Conservation (phyloP, 2,113 vertebrate species). For the Haemorhous mexicanus region DNA sequence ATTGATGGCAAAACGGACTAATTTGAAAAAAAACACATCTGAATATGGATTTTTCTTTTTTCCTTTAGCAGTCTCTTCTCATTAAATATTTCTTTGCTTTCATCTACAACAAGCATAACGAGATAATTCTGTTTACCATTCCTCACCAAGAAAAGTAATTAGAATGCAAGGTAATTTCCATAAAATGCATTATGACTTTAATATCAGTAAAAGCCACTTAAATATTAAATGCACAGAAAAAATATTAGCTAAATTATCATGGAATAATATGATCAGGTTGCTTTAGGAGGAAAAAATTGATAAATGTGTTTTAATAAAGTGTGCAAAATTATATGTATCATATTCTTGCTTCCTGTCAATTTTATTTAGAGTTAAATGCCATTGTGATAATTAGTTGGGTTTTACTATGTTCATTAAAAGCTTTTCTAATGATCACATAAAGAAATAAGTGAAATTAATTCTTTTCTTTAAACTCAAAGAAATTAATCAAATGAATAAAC, state of each 20-base stretch:
- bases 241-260: constrained; percentile 81
- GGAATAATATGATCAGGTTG: constrained; percentile 77
- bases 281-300: constrained; percentile 66
- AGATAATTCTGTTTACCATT: constrained; percentile 9
- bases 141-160: constrained; percentile 67
- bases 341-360: constrained; percentile 83
- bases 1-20: neutral
- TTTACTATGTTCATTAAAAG: constrained; percentile 82
- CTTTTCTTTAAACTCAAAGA: constrained; percentile 51
- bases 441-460: constrained; percentile 77
- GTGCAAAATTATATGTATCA: constrained; percentile 77
- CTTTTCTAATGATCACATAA: constrained; percentile 73
- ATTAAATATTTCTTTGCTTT: neutral
- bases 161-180: constrained; percentile 66
- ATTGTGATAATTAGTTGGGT: constrained; percentile 77
- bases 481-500: constrained; percentile 63
- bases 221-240: constrained; percentile 76
- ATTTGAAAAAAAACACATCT: neutral
- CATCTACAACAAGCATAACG: neutral
- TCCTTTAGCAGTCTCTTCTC: neutral
- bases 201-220: constrained; percentile 75
- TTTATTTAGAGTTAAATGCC: constrained; percentile 91
- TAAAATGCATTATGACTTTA: constrained; percentile 76
- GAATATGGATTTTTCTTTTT: neutral
- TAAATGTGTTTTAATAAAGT: constrained; percentile 86